Percentiles rank a stretch among this genome's conserved stretches.
phyloP scores from a whole-genome alignment of 2,113 vertebrate genomes.

The Hydropotes inermis region DNA sequence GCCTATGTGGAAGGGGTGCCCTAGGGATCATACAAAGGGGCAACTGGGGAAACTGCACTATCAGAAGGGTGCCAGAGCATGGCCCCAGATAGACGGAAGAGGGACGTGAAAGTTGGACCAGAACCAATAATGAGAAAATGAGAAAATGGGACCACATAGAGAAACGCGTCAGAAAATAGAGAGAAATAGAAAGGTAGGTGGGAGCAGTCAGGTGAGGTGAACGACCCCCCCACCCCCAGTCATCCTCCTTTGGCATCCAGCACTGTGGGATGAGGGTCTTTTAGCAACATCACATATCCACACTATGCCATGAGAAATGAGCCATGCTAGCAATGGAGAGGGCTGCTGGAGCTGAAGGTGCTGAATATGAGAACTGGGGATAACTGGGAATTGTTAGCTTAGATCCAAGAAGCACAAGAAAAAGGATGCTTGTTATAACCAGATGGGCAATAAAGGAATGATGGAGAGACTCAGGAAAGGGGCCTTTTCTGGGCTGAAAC shows the following conservation, averaged over 20 bases:
- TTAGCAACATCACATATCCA: background rate
- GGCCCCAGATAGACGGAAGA: background rate
- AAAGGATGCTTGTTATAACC: background rate
- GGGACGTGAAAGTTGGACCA: background rate
- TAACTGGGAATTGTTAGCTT: background rate
- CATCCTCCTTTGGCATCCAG: background rate
- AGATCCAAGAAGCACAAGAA: background rate
- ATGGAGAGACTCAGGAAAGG: background rate
- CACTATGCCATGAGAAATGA: background rate
- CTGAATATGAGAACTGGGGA: background rate
- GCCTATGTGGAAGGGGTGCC: background rate
- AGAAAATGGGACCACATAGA: background rate
- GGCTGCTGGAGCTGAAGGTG: background rate
- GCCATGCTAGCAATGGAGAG: too few species aligned
- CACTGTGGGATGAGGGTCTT: background rate
- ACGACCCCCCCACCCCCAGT: rapidly evolving
- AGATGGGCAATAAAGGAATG: background rate
- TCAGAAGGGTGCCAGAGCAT: background rate
- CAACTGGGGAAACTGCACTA: background rate
- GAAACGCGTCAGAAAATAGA: background rate
- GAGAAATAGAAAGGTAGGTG: background rate
- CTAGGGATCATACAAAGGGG: background rate
- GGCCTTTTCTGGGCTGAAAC: background rate
- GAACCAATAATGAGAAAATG: background rate
- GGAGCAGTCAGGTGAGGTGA: background rate